Evolutionary conservation across 1,140 invertebrate species (phyloP).

Genomic region (Vollenhovia emeryi): DNA sequence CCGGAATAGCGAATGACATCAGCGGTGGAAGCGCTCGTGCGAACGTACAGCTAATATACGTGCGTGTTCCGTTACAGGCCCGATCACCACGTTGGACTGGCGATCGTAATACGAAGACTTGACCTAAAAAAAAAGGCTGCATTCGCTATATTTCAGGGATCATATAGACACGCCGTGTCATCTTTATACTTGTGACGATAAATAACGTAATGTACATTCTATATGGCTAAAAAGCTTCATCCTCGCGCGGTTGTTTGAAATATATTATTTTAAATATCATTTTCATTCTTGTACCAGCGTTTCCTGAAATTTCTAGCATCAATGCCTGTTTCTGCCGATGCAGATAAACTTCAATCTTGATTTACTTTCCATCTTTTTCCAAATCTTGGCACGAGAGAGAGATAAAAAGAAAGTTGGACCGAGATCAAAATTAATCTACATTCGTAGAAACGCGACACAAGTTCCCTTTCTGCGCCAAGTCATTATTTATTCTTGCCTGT

Average conservation of each 20-base stretch:
- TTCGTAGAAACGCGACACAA: too few species aligned
- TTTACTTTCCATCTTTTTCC: too few species aligned
- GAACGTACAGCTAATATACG: not conserved
- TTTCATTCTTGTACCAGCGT: too few species aligned
- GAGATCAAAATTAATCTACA: too few species aligned
- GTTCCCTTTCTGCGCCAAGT: not conserved
- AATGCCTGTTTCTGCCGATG: too few species aligned
- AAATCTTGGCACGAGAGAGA: too few species aligned
- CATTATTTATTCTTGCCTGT: not conserved
- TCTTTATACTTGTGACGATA: not conserved
- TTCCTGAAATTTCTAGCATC: not conserved
- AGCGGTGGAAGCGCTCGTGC: conserved; percentile 29
- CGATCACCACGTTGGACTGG: not conserved
- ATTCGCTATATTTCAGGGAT: not conserved
- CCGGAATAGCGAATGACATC: conserved; percentile 78
- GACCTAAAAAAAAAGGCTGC: conserved; percentile 16
- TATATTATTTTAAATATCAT: not conserved
- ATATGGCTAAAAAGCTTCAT: not conserved
- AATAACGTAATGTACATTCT: not conserved
- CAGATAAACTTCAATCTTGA: too few species aligned
- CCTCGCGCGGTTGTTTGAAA: not conserved
- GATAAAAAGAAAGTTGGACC: too few species aligned
- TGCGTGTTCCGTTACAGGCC: not conserved
- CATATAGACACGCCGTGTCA: not conserved
- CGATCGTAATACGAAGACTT: not conserved